Conservation (phyloP, 30 jellyfish, hydroid and myxozoan species). For the Chrysaora quinquecirrha region DNA sequence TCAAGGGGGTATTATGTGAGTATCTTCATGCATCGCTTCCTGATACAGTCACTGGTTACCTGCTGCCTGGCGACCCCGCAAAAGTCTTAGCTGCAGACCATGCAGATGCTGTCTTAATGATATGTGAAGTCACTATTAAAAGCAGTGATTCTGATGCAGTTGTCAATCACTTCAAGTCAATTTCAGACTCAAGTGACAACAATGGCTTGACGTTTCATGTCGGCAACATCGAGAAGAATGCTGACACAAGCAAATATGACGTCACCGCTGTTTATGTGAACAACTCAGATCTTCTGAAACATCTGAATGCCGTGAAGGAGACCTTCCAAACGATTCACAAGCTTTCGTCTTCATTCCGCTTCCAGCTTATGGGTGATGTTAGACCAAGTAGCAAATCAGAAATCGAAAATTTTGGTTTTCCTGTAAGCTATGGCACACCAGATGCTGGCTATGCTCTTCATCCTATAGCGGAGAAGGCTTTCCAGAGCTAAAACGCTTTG, state of each 20-base stretch:
- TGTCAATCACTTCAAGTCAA: not conserved
- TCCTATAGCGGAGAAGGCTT: not conserved
- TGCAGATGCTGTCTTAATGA: not conserved
- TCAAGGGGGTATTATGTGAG: not conserved
- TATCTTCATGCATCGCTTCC: not conserved
- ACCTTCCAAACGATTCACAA: not conserved
- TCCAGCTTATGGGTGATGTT: not conserved
- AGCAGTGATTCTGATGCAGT: not conserved
- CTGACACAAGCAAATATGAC: not conserved
- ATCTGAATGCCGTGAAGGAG: not conserved
- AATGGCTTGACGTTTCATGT: not conserved
- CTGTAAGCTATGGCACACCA: not conserved
- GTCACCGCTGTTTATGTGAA: not conserved
- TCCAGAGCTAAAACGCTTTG: not conserved
- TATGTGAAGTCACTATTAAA: not conserved
- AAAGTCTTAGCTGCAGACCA: not conserved
- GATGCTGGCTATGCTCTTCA: conserved; percentile 3
- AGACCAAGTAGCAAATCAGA: not conserved
- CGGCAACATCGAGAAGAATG: not conserved
- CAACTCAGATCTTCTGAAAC: not conserved
- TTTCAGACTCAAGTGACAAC: not conserved
- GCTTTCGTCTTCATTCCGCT: not conserved
- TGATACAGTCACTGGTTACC: not conserved
- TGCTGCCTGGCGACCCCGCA: not conserved
- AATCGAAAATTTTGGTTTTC: not conserved